Conservation (phyloP, 2,113 vertebrate species). For the Corythoichthys intestinalis region DNA sequence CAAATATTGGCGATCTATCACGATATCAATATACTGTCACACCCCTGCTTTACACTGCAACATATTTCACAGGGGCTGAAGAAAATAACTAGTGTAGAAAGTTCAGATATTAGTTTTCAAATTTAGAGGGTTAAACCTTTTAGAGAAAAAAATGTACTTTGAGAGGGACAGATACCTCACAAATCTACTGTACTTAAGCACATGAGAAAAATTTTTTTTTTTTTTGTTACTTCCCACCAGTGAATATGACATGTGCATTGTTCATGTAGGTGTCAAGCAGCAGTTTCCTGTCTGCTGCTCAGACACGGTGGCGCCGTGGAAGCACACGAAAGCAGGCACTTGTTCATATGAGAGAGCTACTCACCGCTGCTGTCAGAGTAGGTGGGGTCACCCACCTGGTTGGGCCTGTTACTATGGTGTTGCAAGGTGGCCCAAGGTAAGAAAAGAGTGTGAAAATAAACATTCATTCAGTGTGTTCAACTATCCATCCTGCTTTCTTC, state of each 20-base stretch:
- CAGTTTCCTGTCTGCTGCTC: slow-evolving; percentile 92
- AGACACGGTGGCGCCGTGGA: slow-evolving; percentile 91
- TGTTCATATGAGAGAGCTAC: slow-evolving; percentile 93
- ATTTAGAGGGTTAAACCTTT: background rate
- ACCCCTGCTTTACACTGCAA: too few relatives aligned
- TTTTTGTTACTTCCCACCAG: background rate
- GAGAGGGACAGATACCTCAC: background rate
- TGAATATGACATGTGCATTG: background rate
- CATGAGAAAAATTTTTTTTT: background rate
- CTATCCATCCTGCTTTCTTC: background rate
- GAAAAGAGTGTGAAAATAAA: background rate
- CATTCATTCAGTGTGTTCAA: background rate
- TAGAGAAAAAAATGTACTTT: background rate
- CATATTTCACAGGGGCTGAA: too few relatives aligned
- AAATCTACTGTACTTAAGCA: background rate
- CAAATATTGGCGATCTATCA: too few relatives aligned
- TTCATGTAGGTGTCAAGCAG: slow-evolving; percentile 87
- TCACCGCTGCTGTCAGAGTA: slow-evolving; percentile 90
- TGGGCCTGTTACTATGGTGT: slow-evolving; percentile 94
- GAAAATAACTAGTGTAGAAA: background rate
- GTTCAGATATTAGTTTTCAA: background rate
- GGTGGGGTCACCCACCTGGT: slow-evolving; percentile 95
- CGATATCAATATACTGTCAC: too few relatives aligned
- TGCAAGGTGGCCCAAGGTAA: slow-evolving; percentile 94
- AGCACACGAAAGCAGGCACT: slow-evolving; percentile 91